A percentile compares a stretch with the other conserved stretches of the same genome.
phyloP scores from a whole-genome alignment of 2,888 invertebrate species.

The Arctia plantaginis region DNA sequence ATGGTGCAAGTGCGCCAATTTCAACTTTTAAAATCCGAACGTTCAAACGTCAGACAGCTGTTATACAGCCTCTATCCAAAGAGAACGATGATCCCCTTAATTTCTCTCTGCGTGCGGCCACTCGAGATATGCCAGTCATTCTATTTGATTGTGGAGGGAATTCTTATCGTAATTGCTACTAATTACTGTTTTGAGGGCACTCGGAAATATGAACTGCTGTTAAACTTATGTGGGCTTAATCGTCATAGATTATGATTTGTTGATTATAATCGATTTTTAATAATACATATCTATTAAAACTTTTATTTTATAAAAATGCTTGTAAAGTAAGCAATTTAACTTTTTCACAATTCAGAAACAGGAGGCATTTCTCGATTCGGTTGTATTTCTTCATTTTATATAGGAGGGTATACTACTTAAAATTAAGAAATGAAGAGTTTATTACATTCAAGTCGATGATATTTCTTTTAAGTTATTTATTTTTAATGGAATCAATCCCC shows the following conservation, averaged over 20 bases:
- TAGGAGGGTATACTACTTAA: neutral
- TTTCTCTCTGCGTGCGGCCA: conserved; percentile 81
- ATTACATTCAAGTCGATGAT: too few species aligned
- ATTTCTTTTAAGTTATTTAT: too few species aligned
- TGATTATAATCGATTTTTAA: conserved; percentile 1
- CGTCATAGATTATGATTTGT: conserved; percentile 67
- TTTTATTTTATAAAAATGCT: neutral
- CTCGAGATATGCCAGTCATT: conserved; percentile 81
- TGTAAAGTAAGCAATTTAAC: neutral
- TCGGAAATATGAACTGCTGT: conserved; percentile 63
- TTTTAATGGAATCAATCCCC: neutral
- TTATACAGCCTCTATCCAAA: conserved; percentile 51
- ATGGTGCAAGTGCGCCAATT: conserved; percentile 32
- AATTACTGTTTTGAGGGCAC: conserved; percentile 81
- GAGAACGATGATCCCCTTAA: conserved; percentile 67
- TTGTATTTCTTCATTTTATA: too few species aligned
- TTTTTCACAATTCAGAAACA: neutral
- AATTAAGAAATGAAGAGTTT: neutral
- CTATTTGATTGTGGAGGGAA: conserved; percentile 82
- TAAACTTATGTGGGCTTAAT: conserved; percentile 61
- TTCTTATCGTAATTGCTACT: conserved; percentile 81
- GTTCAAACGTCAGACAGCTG: conserved; percentile 56
- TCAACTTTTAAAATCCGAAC: conserved; percentile 61
- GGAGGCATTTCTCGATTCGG: too few species aligned
- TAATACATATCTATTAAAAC: neutral